Base-by-base conservation (phyloP, 2,797 vertebrate genomes). In the Molossus alvarezi region DNA sequence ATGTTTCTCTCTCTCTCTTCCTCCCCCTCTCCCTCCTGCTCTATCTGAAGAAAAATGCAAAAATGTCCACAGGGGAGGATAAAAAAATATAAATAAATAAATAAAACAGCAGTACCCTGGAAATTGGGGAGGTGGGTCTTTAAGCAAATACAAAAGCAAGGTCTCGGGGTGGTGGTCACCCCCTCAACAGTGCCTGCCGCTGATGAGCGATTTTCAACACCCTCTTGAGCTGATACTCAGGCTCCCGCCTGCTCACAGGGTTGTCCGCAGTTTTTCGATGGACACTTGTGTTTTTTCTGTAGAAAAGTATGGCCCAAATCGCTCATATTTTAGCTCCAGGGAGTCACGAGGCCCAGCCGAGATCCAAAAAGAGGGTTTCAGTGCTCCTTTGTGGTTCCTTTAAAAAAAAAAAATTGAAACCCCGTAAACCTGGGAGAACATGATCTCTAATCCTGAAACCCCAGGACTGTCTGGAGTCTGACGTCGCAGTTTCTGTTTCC, bases 151-250 rank as follows among this genome's bases (percentile, higher is more conserved):
- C 20, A 12, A 3, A 14, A 51, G 37, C 58, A 1, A 6, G 5
- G 20, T 51, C 48, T 29, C 1, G 0, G 5, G 41, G 3, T 6
- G 23, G 5, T 1, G 13, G 5, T 25, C 37, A 4, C 51, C 60
- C n/a, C 20, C 65, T 9, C 11, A 5, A 9, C 4, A 1, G 8
- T 0, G 13, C 77, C 41, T 25, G 21, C 64, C 0, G 5, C 51
- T 11, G 25, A 20, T 0, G 9, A 9, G 55, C 1, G 13, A 14
- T 17, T 5, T 33, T 53, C n/a, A 13, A 1, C 33, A 0, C 6
- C 0, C 53, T 20, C 13, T 12, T 6, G 18, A 13, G 1, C 80
- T 5, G 15, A 64, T 8, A 5, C 57, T 73, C 3, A 4, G 23
- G 23, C 72, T 17, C 76, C 4, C 12, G 6, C 76, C 76, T 6